Conservation (phyloP, 2,113 vertebrate species). For the Rhombomys opimus region DNA sequence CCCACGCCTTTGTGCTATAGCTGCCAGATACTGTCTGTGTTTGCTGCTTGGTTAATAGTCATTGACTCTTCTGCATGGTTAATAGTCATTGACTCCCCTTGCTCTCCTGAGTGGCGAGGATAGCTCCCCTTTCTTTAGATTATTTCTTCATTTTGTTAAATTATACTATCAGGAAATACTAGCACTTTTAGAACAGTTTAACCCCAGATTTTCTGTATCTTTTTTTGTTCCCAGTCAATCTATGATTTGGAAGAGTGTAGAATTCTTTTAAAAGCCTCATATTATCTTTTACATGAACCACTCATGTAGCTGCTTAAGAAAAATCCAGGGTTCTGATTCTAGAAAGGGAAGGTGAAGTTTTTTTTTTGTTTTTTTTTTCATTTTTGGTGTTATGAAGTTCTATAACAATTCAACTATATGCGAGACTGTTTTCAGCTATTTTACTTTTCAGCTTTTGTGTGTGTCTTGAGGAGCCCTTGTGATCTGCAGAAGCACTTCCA, state of each 20-base stretch:
- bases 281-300: neutral
- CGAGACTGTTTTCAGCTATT: neutral
- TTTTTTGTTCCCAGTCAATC: neutral
- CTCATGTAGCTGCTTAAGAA: neutral
- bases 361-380: neutral
- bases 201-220: neutral
- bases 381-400: constrained; percentile 3
- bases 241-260: neutral
- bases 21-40: rapidly evolving
- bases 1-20: rapidly evolving
- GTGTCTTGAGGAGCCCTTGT: neutral
- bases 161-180: neutral
- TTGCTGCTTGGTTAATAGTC: neutral
- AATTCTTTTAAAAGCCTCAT: neutral
- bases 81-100: neutral
- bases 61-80: neutral
- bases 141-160: neutral
- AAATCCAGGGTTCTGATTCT: neutral
- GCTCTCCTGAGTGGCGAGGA: neutral
- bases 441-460: neutral
- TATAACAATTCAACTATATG: neutral
- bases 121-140: neutral
- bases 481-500: neutral
- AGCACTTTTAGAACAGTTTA: neutral
- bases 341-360: neutral